phyloP scores from a whole-genome alignment of 2,888 invertebrate species.

The Phortica magna region DNA sequence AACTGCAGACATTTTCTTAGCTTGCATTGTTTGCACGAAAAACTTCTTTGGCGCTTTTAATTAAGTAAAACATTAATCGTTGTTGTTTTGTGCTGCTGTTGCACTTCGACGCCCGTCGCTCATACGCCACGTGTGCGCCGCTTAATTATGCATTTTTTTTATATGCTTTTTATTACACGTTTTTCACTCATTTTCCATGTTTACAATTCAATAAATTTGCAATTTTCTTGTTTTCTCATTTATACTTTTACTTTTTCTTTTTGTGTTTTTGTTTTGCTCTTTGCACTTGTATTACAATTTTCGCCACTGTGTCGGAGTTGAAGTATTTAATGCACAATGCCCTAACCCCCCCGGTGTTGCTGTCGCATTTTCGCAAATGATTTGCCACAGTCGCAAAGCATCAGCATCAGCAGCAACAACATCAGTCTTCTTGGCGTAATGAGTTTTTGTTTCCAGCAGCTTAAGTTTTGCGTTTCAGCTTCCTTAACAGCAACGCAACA shows the following conservation, averaged over 20 bases:
- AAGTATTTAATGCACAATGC: not conserved
- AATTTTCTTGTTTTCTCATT: constrained; percentile 38
- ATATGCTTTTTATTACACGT: constrained; percentile 63
- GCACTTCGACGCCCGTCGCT: constrained; percentile 34
- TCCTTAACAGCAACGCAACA: constrained; percentile 43
- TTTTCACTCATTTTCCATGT: constrained; percentile 58
- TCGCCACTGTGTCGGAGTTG: constrained; percentile 31
- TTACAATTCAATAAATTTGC: constrained; percentile 69
- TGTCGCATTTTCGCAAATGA: not conserved
- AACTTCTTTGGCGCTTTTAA: not conserved
- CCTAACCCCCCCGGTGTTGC: not conserved
- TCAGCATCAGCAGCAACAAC: not conserved
- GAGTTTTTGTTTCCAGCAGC: constrained; percentile 70
- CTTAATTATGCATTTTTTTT: constrained; percentile 43
- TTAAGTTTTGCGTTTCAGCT: constrained; percentile 59
- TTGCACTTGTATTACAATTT: constrained; percentile 52
- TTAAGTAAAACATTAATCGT: constrained; percentile 4
- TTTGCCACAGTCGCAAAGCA: constrained; percentile 1
- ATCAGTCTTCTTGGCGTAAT: constrained; percentile 58
- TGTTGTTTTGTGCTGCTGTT: constrained; percentile 41
- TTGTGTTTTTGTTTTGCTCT: not conserved
- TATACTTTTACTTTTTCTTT: not conserved
- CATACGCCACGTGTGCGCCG: constrained; percentile 49
- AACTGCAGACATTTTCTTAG: not conserved
- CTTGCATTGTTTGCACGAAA: not conserved